Conservation (phyloP, 2,797 vertebrate genomes). For the Ispidina picta region DNA sequence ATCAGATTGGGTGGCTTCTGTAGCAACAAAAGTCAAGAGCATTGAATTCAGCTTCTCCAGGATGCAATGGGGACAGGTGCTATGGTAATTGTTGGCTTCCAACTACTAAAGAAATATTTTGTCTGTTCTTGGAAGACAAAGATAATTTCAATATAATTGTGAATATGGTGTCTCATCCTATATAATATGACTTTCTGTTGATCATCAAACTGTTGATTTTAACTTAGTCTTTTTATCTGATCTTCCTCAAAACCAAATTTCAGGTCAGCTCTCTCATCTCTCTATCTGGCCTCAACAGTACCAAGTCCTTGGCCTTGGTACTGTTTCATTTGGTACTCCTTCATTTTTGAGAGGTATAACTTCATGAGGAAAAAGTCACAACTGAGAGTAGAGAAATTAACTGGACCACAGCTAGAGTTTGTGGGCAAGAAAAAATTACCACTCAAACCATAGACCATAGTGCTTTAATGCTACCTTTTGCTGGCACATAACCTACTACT, state of each 20-base stretch:
- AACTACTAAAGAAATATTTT: not conserved
- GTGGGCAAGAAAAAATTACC: not conserved
- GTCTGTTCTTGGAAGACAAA: rapidly evolving
- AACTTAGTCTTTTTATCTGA: not conserved
- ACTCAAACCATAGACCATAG: rapidly evolving
- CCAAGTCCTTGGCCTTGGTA: not conserved
- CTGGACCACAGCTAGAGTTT: not conserved
- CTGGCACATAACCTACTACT: not conserved
- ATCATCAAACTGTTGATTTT: not conserved
- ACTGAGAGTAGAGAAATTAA: not conserved
- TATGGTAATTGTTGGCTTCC: not conserved
- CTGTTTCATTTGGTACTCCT: no score
- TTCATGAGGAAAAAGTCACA: not conserved
- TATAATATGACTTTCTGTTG: not conserved
- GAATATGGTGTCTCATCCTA: not conserved
- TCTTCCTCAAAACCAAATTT: not conserved
- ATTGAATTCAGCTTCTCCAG: not conserved
- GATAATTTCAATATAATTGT: not conserved
- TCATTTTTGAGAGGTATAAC: not conserved
- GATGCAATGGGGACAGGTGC: not conserved
- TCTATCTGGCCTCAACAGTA: not conserved
- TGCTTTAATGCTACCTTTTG: not conserved
- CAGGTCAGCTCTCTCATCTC: not conserved
- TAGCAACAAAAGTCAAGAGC: not conserved
- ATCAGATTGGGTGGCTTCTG: not conserved